Base-by-base conservation (phyloP, 2,888 invertebrate species). In the Parnassius smintheus region DNA sequence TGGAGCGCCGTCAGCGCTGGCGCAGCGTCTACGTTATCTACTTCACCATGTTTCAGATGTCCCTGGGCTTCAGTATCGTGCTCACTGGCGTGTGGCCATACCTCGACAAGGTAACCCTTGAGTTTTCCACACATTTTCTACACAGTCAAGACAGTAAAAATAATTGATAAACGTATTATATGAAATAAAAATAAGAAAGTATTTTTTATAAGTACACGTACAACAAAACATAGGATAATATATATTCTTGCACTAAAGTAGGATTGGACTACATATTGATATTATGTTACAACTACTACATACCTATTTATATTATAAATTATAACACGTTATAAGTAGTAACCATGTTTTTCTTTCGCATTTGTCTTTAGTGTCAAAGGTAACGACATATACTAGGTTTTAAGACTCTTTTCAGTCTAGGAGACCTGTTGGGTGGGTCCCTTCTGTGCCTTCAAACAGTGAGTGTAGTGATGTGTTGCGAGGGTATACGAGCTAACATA, bases 61-160 rank as follows among this genome's bases (percentile, higher is more conserved):
- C 96, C 0, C 90, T 97, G 57, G 97, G 96, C 41, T 97, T 97
- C 86, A 97, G 97, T 81, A 96, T 97, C 71, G 95, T 96, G 70
- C 92, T 97, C 53, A 97, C 97, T 0, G 97, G 97, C 62, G 96
- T 97, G 55, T 97, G 96, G 96, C 97, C 97, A 2, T 97, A 96
- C 82, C 93, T 97, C 64, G 94, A 95, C 78, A 96, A 96, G 94
- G 97, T 97, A 89, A 82, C 67, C 46, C n/a, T 7, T 25, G 25
- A 25, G 22, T 48, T 57, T 62, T 48, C 49, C 57, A 49, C 12
- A 25, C 25, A 46, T 48, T 56, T 12, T 56, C 56, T 56, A n/a
- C n/a, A 56, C n/a, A 13, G 13, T 11, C 25, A 10, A 51, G 3
- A 25, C 25, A 25, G 25, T 9, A 51, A 51, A 2, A 51, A 51